phyloP scores from a whole-genome alignment of 2,113 vertebrate species.

The Boulengeromyrus knoepffleri region DNA sequence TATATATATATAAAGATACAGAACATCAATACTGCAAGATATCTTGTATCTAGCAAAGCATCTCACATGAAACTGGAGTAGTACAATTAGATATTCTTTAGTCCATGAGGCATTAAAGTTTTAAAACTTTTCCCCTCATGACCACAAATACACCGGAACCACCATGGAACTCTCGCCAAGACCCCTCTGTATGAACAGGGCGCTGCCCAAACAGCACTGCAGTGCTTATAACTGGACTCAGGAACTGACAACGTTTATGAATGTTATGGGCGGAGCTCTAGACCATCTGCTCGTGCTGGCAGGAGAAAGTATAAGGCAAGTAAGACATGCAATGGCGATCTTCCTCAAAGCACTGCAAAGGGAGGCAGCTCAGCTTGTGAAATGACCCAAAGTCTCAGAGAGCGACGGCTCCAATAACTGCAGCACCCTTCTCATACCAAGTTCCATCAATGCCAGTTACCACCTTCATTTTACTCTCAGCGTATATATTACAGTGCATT shows the following conservation, averaged over 20 bases:
- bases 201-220: neutral
- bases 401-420: neutral
- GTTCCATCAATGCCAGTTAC: neutral
- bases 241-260: neutral
- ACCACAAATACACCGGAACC: neutral
- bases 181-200: neutral
- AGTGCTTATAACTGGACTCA: neutral
- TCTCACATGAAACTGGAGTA: neutral
- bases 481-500: neutral
- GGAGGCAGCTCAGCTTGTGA: neutral
- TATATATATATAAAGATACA: neutral
- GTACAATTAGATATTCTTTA: neutral
- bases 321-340: neutral
- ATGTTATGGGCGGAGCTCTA: neutral
- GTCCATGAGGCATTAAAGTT: neutral
- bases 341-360: neutral
- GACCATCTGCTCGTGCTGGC: neutral
- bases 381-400: neutral
- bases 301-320: neutral
- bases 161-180: neutral
- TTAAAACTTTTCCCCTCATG: neutral
- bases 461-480: neutral
- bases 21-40: neutral
- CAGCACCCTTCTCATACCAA: neutral
- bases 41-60: neutral